Evolutionary conservation across 2,888 invertebrate species (phyloP), one percentile per base, ranked within the genome.

Genomic region (Eupithecia dodoneata): DNA sequence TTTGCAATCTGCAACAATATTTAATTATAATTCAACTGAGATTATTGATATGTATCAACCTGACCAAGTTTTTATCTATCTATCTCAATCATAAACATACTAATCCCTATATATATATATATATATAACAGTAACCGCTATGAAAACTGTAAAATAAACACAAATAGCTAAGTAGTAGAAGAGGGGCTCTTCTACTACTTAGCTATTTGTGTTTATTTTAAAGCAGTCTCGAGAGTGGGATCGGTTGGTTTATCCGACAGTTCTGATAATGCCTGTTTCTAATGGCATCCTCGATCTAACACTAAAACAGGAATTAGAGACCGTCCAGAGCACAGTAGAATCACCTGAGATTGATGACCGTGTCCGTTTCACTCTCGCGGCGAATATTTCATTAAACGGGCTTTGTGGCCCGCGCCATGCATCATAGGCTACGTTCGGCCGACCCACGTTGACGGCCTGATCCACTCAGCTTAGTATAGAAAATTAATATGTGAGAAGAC

Each of bases 371-470:
- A 91, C 89, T 90, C 88, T 89, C 87, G 88, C 89, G 85, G 85
- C 90, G 90, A 91, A 94, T 94, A 94, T 94, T 94, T 94, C 93
- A 94, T 93, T 94, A 93, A 90, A 89, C 89, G 90, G 89, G 90
- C 90, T 89, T 87, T 86, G 89, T 87, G 88, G 88, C 88, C 89
- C 89, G 83, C 85, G 89, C 92, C 89, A 93, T 94, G 94, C 89
- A 93, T 94, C 94, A 94, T 92, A 92, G 91, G 88, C 90, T 89
- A 88, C 87, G 88, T 87, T 86, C 85, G 87, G 87, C 87, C 85
- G 86, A 90, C 89, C 90, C 89, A 87, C 89, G 93, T 87, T 91
- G 92, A 90, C 93, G 88, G 86, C 83, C 85, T 91, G 91, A 93
- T 93, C 93, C 93, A 90, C 91, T 89, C 87, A 90, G 93, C 93